A percentile compares a stretch with the other conserved stretches of the same genome.
Conservation (phyloP, 2,797 vertebrate genomes). For the Diceros bicornis region DNA sequence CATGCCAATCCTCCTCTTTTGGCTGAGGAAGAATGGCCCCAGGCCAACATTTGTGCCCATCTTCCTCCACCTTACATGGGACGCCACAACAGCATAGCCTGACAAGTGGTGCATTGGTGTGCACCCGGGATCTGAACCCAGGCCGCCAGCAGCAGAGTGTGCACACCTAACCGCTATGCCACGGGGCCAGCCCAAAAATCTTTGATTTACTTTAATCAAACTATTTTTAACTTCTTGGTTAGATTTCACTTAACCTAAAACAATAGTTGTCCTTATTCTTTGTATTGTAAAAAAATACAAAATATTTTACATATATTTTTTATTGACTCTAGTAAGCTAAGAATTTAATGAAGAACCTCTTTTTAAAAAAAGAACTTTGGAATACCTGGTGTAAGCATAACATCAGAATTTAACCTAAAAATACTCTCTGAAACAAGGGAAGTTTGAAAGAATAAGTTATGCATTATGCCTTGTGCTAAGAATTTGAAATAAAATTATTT, state of each 20-base stretch:
- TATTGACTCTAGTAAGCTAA: neutral
- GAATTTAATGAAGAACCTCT: neutral
- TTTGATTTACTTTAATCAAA: neutral
- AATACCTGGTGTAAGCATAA: neutral
- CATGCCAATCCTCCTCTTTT: too few relatives aligned
- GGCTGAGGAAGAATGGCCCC: too few relatives aligned
- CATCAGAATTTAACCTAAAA: neutral
- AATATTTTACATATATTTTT: neutral
- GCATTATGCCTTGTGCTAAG: neutral
- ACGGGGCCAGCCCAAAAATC: too few relatives aligned
- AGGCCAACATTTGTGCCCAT: too few relatives aligned
- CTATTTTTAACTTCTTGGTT: neutral
- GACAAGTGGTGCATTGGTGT: too few relatives aligned
- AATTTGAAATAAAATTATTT: neutral
- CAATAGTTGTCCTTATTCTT: neutral
- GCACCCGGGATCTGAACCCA: too few relatives aligned
- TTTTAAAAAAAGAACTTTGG: neutral
- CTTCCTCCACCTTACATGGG: too few relatives aligned
- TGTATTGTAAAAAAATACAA: neutral
- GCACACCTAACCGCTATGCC: too few relatives aligned
- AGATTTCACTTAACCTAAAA: neutral
- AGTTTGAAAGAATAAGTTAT: neutral
- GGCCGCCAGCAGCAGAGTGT: too few relatives aligned
- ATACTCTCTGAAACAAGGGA: neutral
- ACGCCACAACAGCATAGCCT: too few relatives aligned